Percentiles rank a stretch among this genome's conserved stretches.
Conservation (phyloP, 2,113 vertebrate species). For the Bubalus kerabau region DNA sequence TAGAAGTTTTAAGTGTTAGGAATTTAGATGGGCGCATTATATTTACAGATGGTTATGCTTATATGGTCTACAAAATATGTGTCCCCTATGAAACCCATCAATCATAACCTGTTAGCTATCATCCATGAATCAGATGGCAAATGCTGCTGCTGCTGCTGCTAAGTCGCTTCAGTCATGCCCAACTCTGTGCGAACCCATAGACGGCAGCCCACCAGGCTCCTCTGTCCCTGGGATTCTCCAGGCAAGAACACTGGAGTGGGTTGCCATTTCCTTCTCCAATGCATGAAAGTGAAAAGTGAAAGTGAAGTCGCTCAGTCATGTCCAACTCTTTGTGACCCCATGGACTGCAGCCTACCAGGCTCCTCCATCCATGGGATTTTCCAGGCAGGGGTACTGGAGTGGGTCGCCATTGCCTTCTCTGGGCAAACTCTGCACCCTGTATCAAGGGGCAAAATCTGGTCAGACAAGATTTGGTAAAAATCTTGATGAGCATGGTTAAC, state of each 20-base stretch:
- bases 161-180: background rate
- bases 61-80: background rate
- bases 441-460: background rate
- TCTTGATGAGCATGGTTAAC: background rate
- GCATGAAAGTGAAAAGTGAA: background rate
- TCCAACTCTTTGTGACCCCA: fast-evolving
- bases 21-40: background rate
- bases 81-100: background rate
- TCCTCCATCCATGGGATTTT: background rate
- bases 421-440: background rate
- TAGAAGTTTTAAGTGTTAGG: background rate
- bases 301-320: background rate
- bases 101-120: background rate
- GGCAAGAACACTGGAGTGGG: background rate
- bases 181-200: background rate
- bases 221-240: background rate
- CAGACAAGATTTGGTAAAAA: background rate
- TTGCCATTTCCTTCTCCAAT: background rate
- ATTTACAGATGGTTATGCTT: background rate
- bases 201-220: background rate
- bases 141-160: background rate
- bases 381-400: background rate
- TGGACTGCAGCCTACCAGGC: background rate
- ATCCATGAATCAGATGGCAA: background rate
- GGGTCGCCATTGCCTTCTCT: background rate